Conservation (phyloP, 1,140 invertebrate genomes). For the Dendroctonus valens region DNA sequence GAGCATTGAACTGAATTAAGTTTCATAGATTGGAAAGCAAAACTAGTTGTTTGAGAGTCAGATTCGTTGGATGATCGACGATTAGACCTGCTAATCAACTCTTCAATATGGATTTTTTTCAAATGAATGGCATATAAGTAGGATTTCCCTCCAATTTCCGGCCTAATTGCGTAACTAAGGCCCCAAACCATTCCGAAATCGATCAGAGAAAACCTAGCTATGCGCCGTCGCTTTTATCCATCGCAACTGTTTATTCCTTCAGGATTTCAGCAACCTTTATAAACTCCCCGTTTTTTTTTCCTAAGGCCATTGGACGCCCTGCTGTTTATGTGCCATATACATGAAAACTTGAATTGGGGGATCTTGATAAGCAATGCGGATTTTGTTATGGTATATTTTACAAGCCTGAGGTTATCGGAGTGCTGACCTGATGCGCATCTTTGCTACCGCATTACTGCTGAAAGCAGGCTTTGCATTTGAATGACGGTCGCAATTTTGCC, state of each 20-base stretch:
- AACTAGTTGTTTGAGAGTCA: too few relatives aligned
- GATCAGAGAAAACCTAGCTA: constrained; percentile 30
- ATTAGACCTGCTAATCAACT: too few relatives aligned
- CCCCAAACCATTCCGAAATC: constrained; percentile 25
- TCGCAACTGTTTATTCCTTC: constrained; percentile 30
- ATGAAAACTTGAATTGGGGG: constrained; percentile 16
- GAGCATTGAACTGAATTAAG: too few relatives aligned
- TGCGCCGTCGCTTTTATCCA: constrained; percentile 27
- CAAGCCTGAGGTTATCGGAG: too few relatives aligned
- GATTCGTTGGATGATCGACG: too few relatives aligned
- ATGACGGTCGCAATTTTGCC: too few relatives aligned
- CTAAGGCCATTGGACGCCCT: constrained; percentile 11
- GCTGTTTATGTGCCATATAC: constrained; percentile 18
- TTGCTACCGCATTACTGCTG: too few relatives aligned
- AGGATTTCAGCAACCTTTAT: constrained; percentile 28
- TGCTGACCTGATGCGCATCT: too few relatives aligned
- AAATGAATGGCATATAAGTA: too few relatives aligned
- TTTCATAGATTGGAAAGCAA: too few relatives aligned
- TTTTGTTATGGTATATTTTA: not conserved
- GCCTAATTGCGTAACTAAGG: constrained; percentile 17
- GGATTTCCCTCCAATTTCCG: constrained; percentile 6
- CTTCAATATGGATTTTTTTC: too few relatives aligned
- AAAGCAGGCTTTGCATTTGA: too few relatives aligned
- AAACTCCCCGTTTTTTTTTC: constrained; percentile 21
- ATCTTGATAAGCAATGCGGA: constrained; percentile 2